Percentiles rank a stretch among this genome's conserved stretches.
Conservation (phyloP, 2,113 vertebrate species). For the Ceyx margarethae region DNA sequence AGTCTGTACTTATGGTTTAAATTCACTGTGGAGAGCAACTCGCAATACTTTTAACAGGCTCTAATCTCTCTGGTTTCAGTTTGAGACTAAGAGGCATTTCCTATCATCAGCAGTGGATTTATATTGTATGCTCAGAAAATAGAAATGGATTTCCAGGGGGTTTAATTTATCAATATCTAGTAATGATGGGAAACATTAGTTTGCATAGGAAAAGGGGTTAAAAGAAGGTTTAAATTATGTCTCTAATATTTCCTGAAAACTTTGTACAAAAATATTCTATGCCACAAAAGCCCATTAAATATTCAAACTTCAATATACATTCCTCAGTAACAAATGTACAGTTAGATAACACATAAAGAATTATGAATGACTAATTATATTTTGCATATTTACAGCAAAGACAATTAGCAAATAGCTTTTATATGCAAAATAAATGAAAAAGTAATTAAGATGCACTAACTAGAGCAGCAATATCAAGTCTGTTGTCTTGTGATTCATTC, state of each 20-base stretch:
- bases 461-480: constrained; percentile 85
- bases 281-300: constrained; percentile 77
- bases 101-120: constrained; percentile 26
- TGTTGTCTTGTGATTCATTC: constrained; percentile 86
- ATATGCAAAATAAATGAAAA: constrained; percentile 91
- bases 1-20: background rate
- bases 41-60: constrained; percentile 20
- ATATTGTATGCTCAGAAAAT: constrained; percentile 32
- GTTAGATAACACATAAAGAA: constrained; percentile 87
- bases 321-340: constrained; percentile 84
- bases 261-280: constrained; percentile 70
- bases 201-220: constrained; percentile 72
- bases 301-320: constrained; percentile 84
- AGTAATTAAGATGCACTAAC: constrained; percentile 89
- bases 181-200: constrained; percentile 53
- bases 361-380: constrained; percentile 88
- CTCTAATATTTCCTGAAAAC: constrained; percentile 76
- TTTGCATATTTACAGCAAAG: constrained; percentile 88
- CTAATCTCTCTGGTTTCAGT: constrained; percentile 57
- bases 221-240: constrained; percentile 64
- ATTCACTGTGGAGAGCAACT: constrained; percentile 20
- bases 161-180: constrained; percentile 50
- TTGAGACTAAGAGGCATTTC: constrained; percentile 51
- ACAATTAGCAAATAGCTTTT: constrained; percentile 90
- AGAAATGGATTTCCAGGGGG: constrained; percentile 35